Conservation (phyloP, 2,797 vertebrate species). For the Bradypodion pumilum region DNA sequence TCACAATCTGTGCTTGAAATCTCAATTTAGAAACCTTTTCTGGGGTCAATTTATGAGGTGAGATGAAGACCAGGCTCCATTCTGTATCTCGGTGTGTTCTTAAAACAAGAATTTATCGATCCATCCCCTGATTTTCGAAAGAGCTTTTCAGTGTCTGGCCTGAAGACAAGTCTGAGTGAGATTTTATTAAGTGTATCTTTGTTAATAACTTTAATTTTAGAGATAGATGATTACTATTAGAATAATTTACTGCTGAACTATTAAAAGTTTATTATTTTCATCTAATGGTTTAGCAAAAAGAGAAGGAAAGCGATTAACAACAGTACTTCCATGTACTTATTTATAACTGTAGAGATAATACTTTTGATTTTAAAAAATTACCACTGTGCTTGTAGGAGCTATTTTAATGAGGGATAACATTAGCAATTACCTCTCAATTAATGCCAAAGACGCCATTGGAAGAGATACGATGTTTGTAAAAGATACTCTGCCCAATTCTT, state of each 20-base stretch:
- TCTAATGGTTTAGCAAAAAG: background rate
- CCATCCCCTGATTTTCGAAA: background rate
- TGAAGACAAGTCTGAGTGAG: background rate
- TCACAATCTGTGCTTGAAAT: background rate
- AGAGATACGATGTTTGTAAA: background rate
- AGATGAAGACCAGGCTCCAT: background rate
- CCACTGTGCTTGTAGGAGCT: background rate
- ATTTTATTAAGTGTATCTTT: slow-evolving; percentile 24
- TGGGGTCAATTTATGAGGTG: background rate
- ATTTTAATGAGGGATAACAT: slow-evolving; percentile 5
- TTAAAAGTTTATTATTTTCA: slow-evolving; percentile 35
- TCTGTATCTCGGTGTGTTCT: background rate
- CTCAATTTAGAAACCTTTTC: background rate
- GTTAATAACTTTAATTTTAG: slow-evolving; percentile 38
- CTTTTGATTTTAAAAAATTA: background rate
- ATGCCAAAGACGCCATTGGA: background rate
- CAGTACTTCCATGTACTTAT: slow-evolving; percentile 16
- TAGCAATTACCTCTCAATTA: slow-evolving; percentile 5
- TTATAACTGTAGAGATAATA: slow-evolving; percentile 25
- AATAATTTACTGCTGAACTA: slow-evolving; percentile 19
- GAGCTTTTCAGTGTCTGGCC: slow-evolving; percentile 5
- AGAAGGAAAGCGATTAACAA: background rate
- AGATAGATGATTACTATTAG: slow-evolving; percentile 32
- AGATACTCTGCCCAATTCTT: background rate
- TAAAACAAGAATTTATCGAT: background rate